phyloP scores from a whole-genome alignment of 2,113 vertebrate species.

The Isurus oxyrinchus region DNA sequence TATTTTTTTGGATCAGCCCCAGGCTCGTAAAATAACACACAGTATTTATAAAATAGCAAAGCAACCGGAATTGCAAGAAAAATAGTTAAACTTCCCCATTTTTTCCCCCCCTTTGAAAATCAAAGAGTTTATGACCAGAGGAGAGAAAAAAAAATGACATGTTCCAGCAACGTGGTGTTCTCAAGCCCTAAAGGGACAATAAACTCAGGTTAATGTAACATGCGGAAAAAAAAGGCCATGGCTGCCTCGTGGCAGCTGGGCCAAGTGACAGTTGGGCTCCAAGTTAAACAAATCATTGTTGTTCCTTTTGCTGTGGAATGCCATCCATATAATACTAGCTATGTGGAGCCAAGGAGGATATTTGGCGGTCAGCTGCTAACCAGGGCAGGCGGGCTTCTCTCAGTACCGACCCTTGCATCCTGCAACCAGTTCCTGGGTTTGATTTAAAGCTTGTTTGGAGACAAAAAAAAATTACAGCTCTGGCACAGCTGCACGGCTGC shows the following conservation, averaged over 20 bases:
- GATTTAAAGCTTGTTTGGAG: constrained; percentile 37
- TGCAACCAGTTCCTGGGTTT: constrained; percentile 22
- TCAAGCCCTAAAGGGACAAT: constrained; percentile 26
- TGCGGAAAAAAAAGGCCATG: neutral
- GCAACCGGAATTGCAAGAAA: neutral
- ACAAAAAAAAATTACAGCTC: neutral
- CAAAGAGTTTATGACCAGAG: constrained; percentile 4
- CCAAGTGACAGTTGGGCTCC: constrained; percentile 37
- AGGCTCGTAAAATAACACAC: constrained; percentile 28
- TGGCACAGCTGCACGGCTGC: constrained; percentile 39
- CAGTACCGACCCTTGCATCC: neutral
- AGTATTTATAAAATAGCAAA: constrained; percentile 17
- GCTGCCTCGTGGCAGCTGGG: constrained; percentile 32
- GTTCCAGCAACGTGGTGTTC: constrained; percentile 11
- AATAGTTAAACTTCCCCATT: neutral
- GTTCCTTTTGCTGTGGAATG: constrained; percentile 37
- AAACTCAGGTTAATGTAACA: constrained; percentile 35
- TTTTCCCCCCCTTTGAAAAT: neutral
- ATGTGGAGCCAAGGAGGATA: constrained; percentile 25
- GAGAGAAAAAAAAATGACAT: constrained; percentile 10
- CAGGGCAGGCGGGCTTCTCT: neutral
- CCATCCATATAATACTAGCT: constrained; percentile 32
- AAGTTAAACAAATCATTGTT: constrained; percentile 40
- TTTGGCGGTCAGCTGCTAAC: constrained; percentile 1
- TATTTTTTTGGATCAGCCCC: neutral